Evolutionary conservation across 2,888 invertebrate species (phyloP), one percentile per base, ranked within the genome.

Genomic region (Eugnorisma glareosa): DNA sequence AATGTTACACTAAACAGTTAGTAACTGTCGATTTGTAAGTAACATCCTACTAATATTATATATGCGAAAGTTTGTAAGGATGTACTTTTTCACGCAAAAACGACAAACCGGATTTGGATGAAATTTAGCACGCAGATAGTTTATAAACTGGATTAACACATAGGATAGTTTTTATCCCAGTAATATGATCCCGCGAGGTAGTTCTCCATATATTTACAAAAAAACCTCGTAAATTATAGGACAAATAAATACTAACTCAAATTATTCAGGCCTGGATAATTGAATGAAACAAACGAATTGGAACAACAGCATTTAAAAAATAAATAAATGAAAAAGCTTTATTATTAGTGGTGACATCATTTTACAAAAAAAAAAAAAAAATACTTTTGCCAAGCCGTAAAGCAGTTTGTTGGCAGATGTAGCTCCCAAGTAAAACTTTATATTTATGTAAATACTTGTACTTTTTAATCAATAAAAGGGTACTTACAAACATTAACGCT

Each of bases 271-370:
- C 11, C 18, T 40, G 37, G 11, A 11, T 31, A n/a, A 18, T 24
- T 37, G 24, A 71, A 66, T 35, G n/a, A 72, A 45, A 69, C 18
- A 45, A 69, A 28, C n/a, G 10, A 68, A 45, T 37, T 13, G 24
- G 2, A 28, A 57, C 24, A 37, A 37, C 13, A 37, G 11, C 13
- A 40, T 48, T 7, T 48, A 21, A 21, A 48, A 48, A 48, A 18
- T 1, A 18, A 7, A 0, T n/a, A 45, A 18, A 45, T 45, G 6
- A 45, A 48, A 24, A 21, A 48, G 48, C 21, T 0, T 48, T 21
- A n/a, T n/a, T 48, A 21, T 48, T 48, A 15, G 54, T 28, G 54
- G 13, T 15, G 28, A 15, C 15, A n/a, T 57, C 57, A n/a, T 54
- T 54, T 51, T 24, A 51, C 21, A 51, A 54, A n/a, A 48, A 48